Evolutionary conservation across 1,140 invertebrate species (phyloP), one percentile per base, ranked within the genome.

Genomic region (Nephotettix cincticeps): DNA sequence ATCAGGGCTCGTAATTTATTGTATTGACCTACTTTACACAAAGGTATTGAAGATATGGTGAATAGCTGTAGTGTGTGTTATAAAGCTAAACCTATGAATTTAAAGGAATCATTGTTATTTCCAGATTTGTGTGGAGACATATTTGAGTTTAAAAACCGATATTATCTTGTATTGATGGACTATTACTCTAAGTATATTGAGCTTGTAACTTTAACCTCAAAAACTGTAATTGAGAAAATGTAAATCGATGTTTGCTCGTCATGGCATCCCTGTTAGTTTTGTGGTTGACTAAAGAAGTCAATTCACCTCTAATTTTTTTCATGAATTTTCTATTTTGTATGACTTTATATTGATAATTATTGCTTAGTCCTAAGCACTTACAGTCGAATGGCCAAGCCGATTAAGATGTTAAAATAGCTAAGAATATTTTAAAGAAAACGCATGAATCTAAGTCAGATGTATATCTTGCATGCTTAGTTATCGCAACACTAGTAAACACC

Each of bases 31-130:
- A 56, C 64, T 17, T 72, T 77, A 66, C 63, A 72, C 40, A 73
- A 70, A 17, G 73, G 81, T 25, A 79, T 81, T 51, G 71, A 73
- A 70, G 61, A 77, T 28, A 63, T 75, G 19, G 74, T 81, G 0
- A 14, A 36, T 6, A 14, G 32, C 14, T 36, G 32, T 36, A 14
- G 14, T 6, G 32, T 36, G 14, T 36, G 32, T 36, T 6, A 4
- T 36, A 36, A 36, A 14, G 4, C 14, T 36, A 36, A 36, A 14
- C 32, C 32, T 36, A 36, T 6, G 4, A 36, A 36, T 14, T 36
- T 4, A 6, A 36, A 14, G 32, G 32, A 36, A 36, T 14, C 32
- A 36, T 6, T 36, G 4, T 6, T 36, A 14, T 36, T 36, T 36
- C 32, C 4, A 6, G 32, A 36, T 6, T 4, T 36, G 36, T 69